Evolutionary conservation across 2,888 invertebrate species (phyloP).

Genomic region (Troides aeacus): DNA sequence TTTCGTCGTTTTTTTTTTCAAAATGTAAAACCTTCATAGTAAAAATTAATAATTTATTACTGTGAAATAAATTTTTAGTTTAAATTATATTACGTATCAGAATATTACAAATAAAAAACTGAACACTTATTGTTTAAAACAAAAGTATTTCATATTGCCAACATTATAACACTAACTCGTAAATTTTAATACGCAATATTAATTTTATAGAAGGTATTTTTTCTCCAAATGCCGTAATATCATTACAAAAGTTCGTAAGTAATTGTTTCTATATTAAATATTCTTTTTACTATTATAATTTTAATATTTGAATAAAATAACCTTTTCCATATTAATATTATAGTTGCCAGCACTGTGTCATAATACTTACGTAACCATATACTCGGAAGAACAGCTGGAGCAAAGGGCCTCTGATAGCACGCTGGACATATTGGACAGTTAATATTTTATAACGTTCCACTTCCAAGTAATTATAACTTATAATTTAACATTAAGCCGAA

Average conservation of each 20-base stretch:
- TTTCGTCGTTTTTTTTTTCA: no score
- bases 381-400: conserved; percentile 17
- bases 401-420: conserved; percentile 23
- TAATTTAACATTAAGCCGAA: not conserved
- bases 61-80: no score
- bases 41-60: no score
- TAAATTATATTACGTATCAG: no score
- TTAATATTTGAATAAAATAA: conserved; percentile 1
- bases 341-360: conserved; percentile 22
- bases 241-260: not conserved
- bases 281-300: not conserved
- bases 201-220: no score
- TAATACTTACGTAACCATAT: conserved; percentile 16
- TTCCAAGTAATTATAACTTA: not conserved
- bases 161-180: no score
- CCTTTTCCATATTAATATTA: conserved; percentile 9
- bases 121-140: no score
- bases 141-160: no score
- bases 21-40: no score
- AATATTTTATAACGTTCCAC: not conserved
- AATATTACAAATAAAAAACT: no score
- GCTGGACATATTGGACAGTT: not conserved
- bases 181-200: no score
- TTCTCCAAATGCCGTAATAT: no score
- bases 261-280: not conserved